Base-by-base conservation (phyloP, 64 coral and sea anemone species). In the Cladopsammia gracilis region DNA sequence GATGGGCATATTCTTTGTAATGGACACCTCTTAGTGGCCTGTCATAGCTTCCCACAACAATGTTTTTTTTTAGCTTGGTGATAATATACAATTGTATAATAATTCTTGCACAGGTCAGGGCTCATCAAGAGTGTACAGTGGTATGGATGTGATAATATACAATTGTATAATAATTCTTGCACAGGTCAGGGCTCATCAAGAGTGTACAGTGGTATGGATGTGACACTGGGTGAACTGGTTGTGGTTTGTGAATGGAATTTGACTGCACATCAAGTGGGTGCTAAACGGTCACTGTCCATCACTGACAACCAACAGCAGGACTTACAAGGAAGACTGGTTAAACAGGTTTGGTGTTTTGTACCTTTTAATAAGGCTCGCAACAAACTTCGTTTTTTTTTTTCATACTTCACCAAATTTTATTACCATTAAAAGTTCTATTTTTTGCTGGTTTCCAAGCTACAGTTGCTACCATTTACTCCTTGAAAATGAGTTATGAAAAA, bases 161-260 rank as follows among this genome's bases (percentile, higher is more conserved):
- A n/a, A n/a, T n/a, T n/a, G n/a, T n/a, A n/a, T n/a, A 34, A 34
- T 34, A 34, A 34, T 34, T 34, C 0, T 34, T 79, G 4, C 23
- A 4, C 74, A 99, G 94, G 97, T 58, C 91, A 83, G 66, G 98
- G 94, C 44, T 78, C 91, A 7, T 96, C 94, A 48, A 68, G 71
- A 12, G 86, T 99, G 48, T 99, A 65, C 77, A 94, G 91, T 75
- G 98, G 88, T 18, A 89, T 99, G 83, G 91, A 99, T 88, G 75
- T 62, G 9, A 87, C 91, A 14, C 83, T 92, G 50, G 98, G 98
- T 71, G 94, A 96, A 15, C 88, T 99, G 9, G 89, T 96, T 50
- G 94, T 85, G 19, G 66, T 99, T 53, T 89, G 73, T 77, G 94
- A 99, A 50, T 99, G 98, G 98, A 87, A 26, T 93, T 94, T 83